Evolutionary conservation across 2,797 vertebrate species (phyloP).

Genomic region (Acipenser ruthenus): DNA sequence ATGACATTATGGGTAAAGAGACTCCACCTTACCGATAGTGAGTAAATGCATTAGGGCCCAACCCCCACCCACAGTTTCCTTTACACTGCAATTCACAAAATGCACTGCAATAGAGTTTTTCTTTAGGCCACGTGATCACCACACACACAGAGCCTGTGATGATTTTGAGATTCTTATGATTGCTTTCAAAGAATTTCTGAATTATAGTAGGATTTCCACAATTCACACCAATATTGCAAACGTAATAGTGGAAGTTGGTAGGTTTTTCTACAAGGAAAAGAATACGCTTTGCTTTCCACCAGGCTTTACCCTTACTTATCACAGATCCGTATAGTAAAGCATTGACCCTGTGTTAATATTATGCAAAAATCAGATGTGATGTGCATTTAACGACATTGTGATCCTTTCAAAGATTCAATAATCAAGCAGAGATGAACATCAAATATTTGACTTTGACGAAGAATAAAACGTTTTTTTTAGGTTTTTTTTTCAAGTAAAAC

Average conservation of each 20-base stretch:
- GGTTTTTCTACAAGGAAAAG: neutral
- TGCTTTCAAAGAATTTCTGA: slow-evolving; percentile 16
- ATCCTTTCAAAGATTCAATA: too few relatives aligned
- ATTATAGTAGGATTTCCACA: neutral
- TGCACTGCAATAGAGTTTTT: neutral
- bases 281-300: neutral
- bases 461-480: too few relatives aligned
- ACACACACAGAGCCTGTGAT: slow-evolving; percentile 9
- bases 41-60: slow-evolving; percentile 13
- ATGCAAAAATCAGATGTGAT: too few relatives aligned
- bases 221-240: neutral
- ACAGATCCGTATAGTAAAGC: too few relatives aligned
- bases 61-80: slow-evolving; percentile 56
- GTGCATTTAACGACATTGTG: too few relatives aligned
- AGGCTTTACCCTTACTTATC: neutral
- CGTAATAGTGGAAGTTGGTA: neutral
- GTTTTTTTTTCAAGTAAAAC: too few relatives aligned
- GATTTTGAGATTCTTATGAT: neutral
- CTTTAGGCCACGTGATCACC: neutral
- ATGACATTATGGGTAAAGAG: slow-evolving; percentile 17
- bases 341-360: too few relatives aligned
- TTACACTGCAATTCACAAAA: slow-evolving; percentile 31
- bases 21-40: slow-evolving; percentile 2
- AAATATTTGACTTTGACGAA: too few relatives aligned
- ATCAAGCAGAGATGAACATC: too few relatives aligned